Evolutionary conservation across 2,888 invertebrate genomes (phyloP).

Genomic region (Leptinotarsa tumamoca): DNA sequence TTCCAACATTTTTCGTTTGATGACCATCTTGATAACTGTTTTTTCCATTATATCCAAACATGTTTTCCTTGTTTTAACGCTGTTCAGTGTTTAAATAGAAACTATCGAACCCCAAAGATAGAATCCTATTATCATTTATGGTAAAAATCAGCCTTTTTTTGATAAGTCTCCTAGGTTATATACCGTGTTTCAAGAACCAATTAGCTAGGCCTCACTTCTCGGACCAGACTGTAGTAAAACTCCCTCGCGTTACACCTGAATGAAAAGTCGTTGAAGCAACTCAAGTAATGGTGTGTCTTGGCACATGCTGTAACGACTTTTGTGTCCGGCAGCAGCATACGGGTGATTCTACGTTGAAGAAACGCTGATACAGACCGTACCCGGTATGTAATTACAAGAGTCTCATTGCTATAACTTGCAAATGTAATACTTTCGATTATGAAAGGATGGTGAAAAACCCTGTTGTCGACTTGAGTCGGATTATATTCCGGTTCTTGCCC

Average conservation of each 20-base stretch:
- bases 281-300: slow-evolving; percentile 56
- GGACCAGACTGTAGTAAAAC: slow-evolving; percentile 27
- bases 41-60: too few relatives aligned
- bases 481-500: too few relatives aligned
- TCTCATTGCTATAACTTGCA: neutral
- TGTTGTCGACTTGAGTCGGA: too few relatives aligned
- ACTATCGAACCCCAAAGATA: too few relatives aligned
- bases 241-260: slow-evolving; percentile 54
- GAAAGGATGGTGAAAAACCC: too few relatives aligned
- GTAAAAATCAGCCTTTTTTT: too few relatives aligned
- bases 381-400: neutral
- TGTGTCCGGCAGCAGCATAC: slow-evolving; percentile 46
- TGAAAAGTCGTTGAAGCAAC: slow-evolving; percentile 57
- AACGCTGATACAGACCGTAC: neutral
- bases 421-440: neutral
- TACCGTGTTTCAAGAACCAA: neutral
- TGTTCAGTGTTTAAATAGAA: too few relatives aligned
- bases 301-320: slow-evolving; percentile 60
- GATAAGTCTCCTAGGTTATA: too few relatives aligned
- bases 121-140: too few relatives aligned
- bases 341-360: slow-evolving; percentile 25
- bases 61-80: too few relatives aligned
- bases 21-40: too few relatives aligned
- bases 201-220: neutral
- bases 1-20: too few relatives aligned